phyloP scores from a whole-genome alignment of 2,888 invertebrate genomes.

The Rhingia rostrata region DNA sequence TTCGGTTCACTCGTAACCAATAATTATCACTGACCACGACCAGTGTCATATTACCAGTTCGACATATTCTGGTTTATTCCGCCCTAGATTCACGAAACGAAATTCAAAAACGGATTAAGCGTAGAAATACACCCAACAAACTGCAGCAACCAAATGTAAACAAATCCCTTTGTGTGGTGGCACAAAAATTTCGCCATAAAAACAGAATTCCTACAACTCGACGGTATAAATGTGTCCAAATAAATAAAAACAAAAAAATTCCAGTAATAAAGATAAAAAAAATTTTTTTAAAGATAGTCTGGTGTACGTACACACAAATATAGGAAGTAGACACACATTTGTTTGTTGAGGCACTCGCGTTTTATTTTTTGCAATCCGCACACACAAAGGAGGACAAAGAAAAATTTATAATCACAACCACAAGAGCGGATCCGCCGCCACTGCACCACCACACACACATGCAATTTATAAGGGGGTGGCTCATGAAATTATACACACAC shows the following conservation, averaged over 20 bases:
- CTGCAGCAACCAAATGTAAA: conserved; percentile 20
- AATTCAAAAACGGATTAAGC: no score
- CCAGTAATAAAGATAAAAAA: conserved; percentile 46
- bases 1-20: conserved; percentile 13
- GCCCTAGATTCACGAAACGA: conserved; percentile 15
- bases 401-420: conserved; percentile 28
- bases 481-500: conserved; percentile 2
- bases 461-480: conserved; percentile 10
- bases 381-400: conserved; percentile 69
- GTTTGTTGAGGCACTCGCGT: not conserved
- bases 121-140: not conserved
- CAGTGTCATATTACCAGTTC: conserved; percentile 54
- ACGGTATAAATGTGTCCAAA: not conserved
- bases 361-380: not conserved
- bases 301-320: not conserved
- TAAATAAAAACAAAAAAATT: conserved; percentile 15
- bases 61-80: conserved; percentile 46
- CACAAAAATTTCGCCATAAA: no score
- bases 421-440: no score
- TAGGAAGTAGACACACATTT: conserved; percentile 32
- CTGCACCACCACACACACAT: conserved; percentile 3
- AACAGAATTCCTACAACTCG: no score
- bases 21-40: conserved; percentile 40
- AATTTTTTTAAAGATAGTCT: conserved; percentile 3
- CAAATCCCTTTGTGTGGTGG: conserved; percentile 49